Percentiles rank a stretch among this genome's conserved stretches.
Conservation (phyloP, 2,888 invertebrate species). For the Protula sp. region DNA sequence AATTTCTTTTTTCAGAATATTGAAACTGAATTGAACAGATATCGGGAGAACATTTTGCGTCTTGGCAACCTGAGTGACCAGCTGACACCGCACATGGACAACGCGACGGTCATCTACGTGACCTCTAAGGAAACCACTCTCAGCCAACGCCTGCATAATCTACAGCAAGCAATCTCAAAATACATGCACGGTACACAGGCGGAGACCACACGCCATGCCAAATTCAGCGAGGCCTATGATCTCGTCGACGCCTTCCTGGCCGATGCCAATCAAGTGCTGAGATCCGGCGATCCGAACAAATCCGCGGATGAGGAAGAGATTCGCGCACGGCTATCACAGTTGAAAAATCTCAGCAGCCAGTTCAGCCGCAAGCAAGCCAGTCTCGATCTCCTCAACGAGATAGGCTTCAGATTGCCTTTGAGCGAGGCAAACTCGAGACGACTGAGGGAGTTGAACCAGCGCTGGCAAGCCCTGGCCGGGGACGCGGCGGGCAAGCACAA, state of each 20-base stretch:
- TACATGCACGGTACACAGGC: conserved; percentile 32
- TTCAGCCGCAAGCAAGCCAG: conserved; percentile 26
- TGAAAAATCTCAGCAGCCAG: conserved; percentile 26
- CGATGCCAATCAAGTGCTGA: conserved; percentile 30
- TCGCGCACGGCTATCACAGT: conserved; percentile 33
- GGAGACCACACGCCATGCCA: conserved; percentile 31
- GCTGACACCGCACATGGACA: conserved; percentile 40
- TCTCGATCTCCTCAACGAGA: conserved; percentile 41
- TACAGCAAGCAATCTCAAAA: conserved; percentile 35
- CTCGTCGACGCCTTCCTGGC: conserved; percentile 35
- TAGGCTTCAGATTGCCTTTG: conserved; percentile 43
- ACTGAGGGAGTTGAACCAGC: conserved; percentile 39
- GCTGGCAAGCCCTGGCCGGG: conserved; percentile 36
- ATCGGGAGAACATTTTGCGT: conserved; percentile 31
- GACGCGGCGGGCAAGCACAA: conserved; percentile 35
- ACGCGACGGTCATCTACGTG: conserved; percentile 35
- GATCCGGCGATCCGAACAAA: conserved; percentile 32
- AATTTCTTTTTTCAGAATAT: no score
- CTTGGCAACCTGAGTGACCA: conserved; percentile 56
- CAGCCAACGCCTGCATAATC: conserved; percentile 35
- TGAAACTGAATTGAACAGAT: conserved; percentile 35
- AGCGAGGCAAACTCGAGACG: conserved; percentile 30
- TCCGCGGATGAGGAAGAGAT: conserved; percentile 37
- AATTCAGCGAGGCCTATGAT: conserved; percentile 35
- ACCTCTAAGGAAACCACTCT: conserved; percentile 38